Evolutionary conservation across 2,888 invertebrate species (phyloP).

Genomic region (Polydrusus pterygomalis): DNA sequence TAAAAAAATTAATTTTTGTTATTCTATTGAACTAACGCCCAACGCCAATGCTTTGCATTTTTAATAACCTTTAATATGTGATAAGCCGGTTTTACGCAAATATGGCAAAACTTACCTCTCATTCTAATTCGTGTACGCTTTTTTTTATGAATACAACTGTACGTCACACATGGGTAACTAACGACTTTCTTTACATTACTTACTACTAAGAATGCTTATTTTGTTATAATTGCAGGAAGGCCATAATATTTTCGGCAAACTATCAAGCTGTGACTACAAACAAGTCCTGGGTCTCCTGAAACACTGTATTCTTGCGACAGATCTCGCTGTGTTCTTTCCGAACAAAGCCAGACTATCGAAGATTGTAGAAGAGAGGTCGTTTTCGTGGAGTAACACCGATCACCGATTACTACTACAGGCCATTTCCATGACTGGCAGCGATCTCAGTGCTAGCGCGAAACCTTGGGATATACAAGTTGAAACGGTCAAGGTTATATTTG

Average conservation of each 20-base stretch:
- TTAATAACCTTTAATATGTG: too few relatives aligned
- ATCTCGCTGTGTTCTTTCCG: conserved; percentile 87
- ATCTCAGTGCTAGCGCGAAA: conserved; percentile 88
- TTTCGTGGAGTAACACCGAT: conserved; percentile 79
- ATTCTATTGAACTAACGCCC: too few relatives aligned
- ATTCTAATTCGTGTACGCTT: too few relatives aligned
- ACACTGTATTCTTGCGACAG: conserved; percentile 90
- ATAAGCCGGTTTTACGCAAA: too few relatives aligned
- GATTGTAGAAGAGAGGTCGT: conserved; percentile 74
- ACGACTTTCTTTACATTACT: too few relatives aligned
- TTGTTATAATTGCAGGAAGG: conserved; percentile 83
- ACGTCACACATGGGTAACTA: too few relatives aligned
- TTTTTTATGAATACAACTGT: too few relatives aligned
- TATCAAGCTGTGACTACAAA: conserved; percentile 84
- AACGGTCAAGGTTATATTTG: conserved; percentile 86
- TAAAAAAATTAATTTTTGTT: too few relatives aligned
- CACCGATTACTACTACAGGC: conserved; percentile 84
- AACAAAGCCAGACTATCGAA: conserved; percentile 79
- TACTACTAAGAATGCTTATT: too few relatives aligned
- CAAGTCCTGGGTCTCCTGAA: conserved; percentile 84
- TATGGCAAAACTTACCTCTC: too few relatives aligned
- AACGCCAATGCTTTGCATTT: too few relatives aligned
- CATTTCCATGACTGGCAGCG: conserved; percentile 88
- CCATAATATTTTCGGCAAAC: conserved; percentile 87
- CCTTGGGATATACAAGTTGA: conserved; percentile 88